Percentiles rank a stretch among this genome's conserved stretches.
Conservation (phyloP, 2,888 invertebrate species). For the Yponomeuta cagnagella region DNA sequence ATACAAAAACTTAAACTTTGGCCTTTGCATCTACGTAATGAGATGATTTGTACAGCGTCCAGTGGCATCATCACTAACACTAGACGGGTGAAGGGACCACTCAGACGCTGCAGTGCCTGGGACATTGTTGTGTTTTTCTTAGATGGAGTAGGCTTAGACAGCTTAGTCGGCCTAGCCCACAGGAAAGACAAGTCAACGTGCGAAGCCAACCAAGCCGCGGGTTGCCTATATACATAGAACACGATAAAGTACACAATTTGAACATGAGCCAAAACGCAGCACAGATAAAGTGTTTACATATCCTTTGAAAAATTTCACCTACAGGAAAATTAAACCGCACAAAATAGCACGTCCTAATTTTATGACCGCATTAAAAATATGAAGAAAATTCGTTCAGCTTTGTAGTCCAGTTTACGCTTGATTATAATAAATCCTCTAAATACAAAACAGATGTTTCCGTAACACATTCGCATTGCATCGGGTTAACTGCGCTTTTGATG, state of each 20-base stretch:
- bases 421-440: slow-evolving; percentile 30
- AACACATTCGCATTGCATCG: slow-evolving; percentile 12
- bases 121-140: too few relatives aligned
- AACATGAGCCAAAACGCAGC: background rate
- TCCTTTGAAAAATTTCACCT: background rate
- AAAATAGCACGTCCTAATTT: slow-evolving; percentile 6
- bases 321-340: background rate
- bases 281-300: background rate
- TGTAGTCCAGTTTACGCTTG: slow-evolving; percentile 28
- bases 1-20: too few relatives aligned
- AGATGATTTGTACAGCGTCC: too few relatives aligned
- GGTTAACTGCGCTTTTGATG: slow-evolving; percentile 6
- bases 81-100: too few relatives aligned
- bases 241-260: background rate
- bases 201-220: too few relatives aligned
- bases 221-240: too few relatives aligned
- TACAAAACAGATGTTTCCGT: slow-evolving; percentile 49
- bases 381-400: background rate
- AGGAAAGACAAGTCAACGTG: too few relatives aligned
- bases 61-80: too few relatives aligned
- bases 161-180: too few relatives aligned
- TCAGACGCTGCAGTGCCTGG: too few relatives aligned
- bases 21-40: too few relatives aligned
- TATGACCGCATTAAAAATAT: slow-evolving; percentile 5
- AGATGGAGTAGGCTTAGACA: too few relatives aligned